Evolutionary conservation across 37 sponge, comb jelly and placozoan genomes (phyloP).

Genomic region (Axinella damicornis): DNA sequence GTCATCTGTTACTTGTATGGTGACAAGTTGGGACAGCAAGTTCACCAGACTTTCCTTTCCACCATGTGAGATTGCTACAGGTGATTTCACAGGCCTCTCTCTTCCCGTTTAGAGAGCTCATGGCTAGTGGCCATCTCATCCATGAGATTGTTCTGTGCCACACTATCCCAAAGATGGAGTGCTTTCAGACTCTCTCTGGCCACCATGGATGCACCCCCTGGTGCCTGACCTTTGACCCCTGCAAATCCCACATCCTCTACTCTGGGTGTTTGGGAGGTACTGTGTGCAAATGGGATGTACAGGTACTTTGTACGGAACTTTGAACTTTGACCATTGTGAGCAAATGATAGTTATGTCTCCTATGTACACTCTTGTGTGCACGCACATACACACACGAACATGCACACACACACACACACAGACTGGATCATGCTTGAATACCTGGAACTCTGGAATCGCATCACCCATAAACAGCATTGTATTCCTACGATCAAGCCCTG

Average conservation of each 20-base stretch:
- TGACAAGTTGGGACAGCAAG: too few relatives aligned
- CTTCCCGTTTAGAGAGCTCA: not conserved
- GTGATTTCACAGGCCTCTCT: not conserved
- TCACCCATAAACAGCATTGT: constrained; percentile 36
- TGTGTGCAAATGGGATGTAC: constrained; percentile 43
- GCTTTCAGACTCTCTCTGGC: constrained; percentile 1
- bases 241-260: constrained; percentile 12
- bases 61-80: too few relatives aligned
- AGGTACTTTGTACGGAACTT: not conserved
- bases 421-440: constrained; percentile 15
- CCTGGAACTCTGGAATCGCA: not conserved
- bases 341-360: too few relatives aligned
- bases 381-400: too few relatives aligned
- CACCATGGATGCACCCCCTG: constrained; percentile 42
- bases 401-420: not conserved
- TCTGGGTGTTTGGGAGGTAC: constrained; percentile 47
- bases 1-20: too few relatives aligned
- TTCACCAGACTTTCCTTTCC: too few relatives aligned
- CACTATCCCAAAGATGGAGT: not conserved
- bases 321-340: not conserved
- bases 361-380: too few relatives aligned
- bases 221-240: constrained; percentile 57
- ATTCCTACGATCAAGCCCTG: constrained; percentile 12
- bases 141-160: constrained; percentile 25
- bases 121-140: constrained; percentile 45